These are phyloP conservation scores for Psylliodes chrysocephalus DNA, from an alignment of 2,888 invertebrate genomes.

Conservation along the genomic window DNA sequence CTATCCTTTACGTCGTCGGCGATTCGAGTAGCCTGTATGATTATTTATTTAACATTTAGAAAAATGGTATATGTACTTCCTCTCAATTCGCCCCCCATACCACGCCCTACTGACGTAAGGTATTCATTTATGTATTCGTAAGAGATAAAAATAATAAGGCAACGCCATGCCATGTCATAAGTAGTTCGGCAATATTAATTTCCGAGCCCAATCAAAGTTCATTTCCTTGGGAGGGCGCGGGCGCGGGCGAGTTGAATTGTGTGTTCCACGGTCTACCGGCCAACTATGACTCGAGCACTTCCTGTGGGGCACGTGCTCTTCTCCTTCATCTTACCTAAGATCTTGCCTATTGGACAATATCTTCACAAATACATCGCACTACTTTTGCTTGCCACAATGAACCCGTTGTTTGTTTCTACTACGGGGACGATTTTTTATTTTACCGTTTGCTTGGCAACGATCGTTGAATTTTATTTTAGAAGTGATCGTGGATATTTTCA, in stretches of 20 bases:
- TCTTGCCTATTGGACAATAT: slow-evolving; percentile 43
- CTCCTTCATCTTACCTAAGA: slow-evolving; percentile 54
- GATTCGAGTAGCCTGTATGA: too few species aligned
- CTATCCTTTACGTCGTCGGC: too few species aligned
- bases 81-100: neutral
- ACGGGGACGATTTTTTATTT: slow-evolving; percentile 17
- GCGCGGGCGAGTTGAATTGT: slow-evolving; percentile 56
- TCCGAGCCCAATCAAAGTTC: slow-evolving; percentile 62
- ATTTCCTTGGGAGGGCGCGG: slow-evolving; percentile 55
- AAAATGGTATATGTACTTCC: neutral
- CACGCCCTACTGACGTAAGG: slow-evolving; percentile 13
- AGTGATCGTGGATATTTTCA: too few species aligned
- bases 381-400: slow-evolving; percentile 29
- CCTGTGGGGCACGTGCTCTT: slow-evolving; percentile 60
- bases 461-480: too few species aligned
- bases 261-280: slow-evolving; percentile 59
- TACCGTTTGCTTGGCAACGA: too few species aligned
- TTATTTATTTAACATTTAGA: too few species aligned
- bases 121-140: neutral
- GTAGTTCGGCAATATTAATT: slow-evolving; percentile 57
- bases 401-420: slow-evolving; percentile 30
- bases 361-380: slow-evolving; percentile 38
- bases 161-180: slow-evolving; percentile 40
- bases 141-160: slow-evolving; percentile 27
- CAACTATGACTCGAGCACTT: slow-evolving; percentile 61